Conservation (phyloP, 2,797 vertebrate species). For the Sparus aurata region DNA sequence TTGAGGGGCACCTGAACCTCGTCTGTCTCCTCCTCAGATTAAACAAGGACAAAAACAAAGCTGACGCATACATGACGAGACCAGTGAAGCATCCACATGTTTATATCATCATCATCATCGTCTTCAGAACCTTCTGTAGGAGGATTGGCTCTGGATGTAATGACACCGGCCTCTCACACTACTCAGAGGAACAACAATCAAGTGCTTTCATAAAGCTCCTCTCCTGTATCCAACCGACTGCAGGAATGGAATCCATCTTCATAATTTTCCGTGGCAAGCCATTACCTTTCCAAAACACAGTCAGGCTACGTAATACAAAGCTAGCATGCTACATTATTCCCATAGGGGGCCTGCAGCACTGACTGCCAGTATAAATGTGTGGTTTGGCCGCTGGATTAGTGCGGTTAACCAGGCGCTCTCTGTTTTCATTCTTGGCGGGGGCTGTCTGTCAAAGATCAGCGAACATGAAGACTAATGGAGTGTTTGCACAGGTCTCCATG, state of each 20-base stretch:
- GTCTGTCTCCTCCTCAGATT: background rate
- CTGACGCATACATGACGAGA: background rate
- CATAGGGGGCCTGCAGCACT: constrained; percentile 10
- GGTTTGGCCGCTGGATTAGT: constrained; percentile 56
- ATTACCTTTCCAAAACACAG: constrained; percentile 41
- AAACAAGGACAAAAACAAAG: background rate
- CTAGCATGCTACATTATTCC: constrained; percentile 51
- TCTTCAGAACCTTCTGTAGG: constrained; percentile 6
- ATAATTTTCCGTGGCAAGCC: constrained; percentile 42
- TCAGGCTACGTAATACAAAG: constrained; percentile 34
- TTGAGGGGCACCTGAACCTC: background rate
- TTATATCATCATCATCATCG: constrained; percentile 18
- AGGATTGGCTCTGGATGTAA: background rate
- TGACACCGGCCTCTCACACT: constrained; percentile 25
- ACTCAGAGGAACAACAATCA: constrained; percentile 45
- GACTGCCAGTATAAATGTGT: constrained; percentile 64
- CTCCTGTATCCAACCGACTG: constrained; percentile 16
- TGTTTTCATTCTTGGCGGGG: constrained; percentile 33
- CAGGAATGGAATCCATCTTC: constrained; percentile 47
- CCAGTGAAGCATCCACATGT: constrained; percentile 8
- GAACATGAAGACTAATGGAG: constrained; percentile 30
- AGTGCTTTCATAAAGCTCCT: constrained; percentile 33
- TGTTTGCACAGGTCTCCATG: constrained; percentile 36
- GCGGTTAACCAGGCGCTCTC: constrained; percentile 44
- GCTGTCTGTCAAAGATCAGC: constrained; percentile 37